Evolutionary conservation across 1,140 invertebrate species (phyloP).

Genomic region (Chionoecetes opilio): DNA sequence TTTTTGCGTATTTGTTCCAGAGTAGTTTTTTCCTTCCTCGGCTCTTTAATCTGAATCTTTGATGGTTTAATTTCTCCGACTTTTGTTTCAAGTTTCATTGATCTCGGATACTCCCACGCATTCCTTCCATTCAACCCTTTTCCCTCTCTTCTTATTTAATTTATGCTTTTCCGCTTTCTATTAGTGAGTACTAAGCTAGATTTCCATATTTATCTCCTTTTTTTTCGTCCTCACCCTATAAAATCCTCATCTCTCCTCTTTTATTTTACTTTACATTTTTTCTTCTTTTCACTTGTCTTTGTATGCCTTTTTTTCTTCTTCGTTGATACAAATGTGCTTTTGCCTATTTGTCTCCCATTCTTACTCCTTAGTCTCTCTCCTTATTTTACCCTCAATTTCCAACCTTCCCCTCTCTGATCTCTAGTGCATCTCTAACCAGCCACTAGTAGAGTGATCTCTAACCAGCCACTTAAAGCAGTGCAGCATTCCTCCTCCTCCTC

Average conservation of each 20-base stretch:
- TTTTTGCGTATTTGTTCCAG: neutral
- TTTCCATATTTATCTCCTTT: neutral
- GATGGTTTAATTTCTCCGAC: slow-evolving; percentile 29
- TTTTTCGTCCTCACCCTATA: neutral
- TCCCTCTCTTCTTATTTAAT: neutral
- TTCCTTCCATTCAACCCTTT: neutral
- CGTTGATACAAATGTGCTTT: neutral
- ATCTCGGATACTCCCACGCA: neutral
- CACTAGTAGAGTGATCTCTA: too few relatives aligned
- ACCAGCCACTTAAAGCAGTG: neutral
- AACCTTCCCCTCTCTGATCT: too few relatives aligned
- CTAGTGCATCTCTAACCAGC: too few relatives aligned
- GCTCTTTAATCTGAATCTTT: neutral
- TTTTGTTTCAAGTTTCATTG: slow-evolving; percentile 21
- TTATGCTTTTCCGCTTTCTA: neutral
- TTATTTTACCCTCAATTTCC: neutral
- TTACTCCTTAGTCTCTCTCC: neutral
- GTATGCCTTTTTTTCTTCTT: neutral
- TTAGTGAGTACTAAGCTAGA: neutral
- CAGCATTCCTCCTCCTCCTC: too few relatives aligned
- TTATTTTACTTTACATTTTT: neutral
- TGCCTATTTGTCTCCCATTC: neutral
- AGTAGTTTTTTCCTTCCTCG: neutral
- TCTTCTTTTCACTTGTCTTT: too few relatives aligned
- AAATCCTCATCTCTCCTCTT: neutral